A percentile compares a stretch with the other conserved stretches of the same genome.
These are phyloP conservation scores for Hyles euphorbiae DNA, from an alignment of 1,140 invertebrate species.

Conservation along the genomic window DNA sequence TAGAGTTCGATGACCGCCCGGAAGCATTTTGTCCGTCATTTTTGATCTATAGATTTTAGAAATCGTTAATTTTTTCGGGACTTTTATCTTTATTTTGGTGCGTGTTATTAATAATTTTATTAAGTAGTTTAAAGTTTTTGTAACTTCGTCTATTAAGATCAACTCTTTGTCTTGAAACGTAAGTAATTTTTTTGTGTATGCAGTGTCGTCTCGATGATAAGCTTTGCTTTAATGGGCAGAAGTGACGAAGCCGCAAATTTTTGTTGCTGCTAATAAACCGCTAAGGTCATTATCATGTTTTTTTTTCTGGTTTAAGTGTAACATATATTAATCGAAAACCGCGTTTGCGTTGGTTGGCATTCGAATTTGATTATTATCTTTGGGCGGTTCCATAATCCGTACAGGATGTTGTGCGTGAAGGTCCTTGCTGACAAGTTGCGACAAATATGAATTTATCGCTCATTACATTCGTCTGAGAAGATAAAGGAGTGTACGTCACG, in stretches of 20 bases:
- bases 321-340: too few relatives aligned
- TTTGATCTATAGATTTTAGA: conserved; percentile 52
- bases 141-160: background rate
- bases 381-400: conserved; percentile 39
- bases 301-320: too few relatives aligned
- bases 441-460: too few relatives aligned
- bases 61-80: conserved; percentile 30
- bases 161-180: conserved; percentile 28
- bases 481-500: too few relatives aligned
- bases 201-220: conserved; percentile 1
- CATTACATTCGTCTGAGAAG: too few relatives aligned
- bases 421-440: too few relatives aligned
- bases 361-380: conserved; percentile 8
- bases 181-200: conserved; percentile 25
- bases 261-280: conserved; percentile 18
- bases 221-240: conserved; percentile 15
- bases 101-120: conserved; percentile 10
- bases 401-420: background rate
- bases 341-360: too few relatives aligned
- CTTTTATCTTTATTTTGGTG: conserved; percentile 24
- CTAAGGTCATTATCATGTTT: too few relatives aligned
- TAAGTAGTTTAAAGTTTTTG: conserved; percentile 6
- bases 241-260: conserved; percentile 56
- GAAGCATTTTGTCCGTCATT: conserved; percentile 54
- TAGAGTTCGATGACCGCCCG: conserved; percentile 37